A percentile compares a stretch with the other conserved stretches of the same genome.
Conservation (phyloP, 2,797 vertebrate genomes). For the Myotis myotis region DNA sequence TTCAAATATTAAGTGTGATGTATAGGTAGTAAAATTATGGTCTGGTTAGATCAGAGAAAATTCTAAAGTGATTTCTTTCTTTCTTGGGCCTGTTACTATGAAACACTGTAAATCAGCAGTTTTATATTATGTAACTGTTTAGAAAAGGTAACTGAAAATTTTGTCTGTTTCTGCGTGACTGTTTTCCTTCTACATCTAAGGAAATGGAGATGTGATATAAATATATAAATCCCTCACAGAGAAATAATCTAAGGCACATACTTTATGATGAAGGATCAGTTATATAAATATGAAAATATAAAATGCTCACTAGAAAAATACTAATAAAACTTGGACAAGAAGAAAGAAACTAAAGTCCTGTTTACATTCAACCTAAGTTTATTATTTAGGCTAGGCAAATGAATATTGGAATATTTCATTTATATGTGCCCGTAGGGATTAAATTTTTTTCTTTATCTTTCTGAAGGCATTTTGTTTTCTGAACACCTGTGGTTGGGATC, state of each 20-base stretch:
- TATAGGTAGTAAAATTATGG: background rate
- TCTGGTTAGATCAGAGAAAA: slow-evolving; percentile 19
- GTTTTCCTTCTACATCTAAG: background rate
- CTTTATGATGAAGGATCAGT: background rate
- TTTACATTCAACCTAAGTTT: background rate
- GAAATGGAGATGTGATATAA: background rate
- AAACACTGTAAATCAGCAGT: background rate
- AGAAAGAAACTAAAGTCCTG: background rate
- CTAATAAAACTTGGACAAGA: background rate
- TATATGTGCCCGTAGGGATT: background rate
- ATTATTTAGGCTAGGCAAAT: background rate
- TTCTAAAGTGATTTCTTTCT: slow-evolving; percentile 13
- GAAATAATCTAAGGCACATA: background rate
- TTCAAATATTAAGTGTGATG: background rate
- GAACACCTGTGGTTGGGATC: background rate
- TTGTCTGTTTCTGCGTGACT: background rate
- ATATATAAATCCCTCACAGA: background rate
- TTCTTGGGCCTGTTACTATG: background rate
- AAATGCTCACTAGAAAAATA: background rate
- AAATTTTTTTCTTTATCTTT: background rate
- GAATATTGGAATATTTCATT: background rate
- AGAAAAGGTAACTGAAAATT: background rate
- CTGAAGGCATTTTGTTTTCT: slow-evolving; percentile 18
- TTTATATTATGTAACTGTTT: background rate
- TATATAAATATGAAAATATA: background rate